Base-by-base conservation (phyloP, 2,797 vertebrate genomes). In the Poeciliopsis turneri region DNA sequence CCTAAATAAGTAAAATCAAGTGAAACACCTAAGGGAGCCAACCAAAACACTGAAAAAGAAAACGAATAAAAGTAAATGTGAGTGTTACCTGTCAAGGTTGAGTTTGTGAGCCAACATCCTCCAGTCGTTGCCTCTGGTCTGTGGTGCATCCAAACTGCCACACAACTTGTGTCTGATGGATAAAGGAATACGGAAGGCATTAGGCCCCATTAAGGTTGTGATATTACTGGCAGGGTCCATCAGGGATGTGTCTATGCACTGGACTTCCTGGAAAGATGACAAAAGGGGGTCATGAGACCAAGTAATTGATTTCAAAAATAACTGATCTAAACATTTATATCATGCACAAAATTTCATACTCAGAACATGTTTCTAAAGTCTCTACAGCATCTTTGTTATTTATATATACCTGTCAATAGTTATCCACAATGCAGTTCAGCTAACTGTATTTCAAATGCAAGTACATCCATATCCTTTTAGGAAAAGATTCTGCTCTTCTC, bases 41-140 rank as follows among this genome's bases (percentile, higher is more conserved):
- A 61, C 76, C 33, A 73, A 80, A 77, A 41, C 64, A 23, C 8
- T 23, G 7, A 25, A 73, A 49, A 70, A 74, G 41, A 61, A 78
- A 43, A 75, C 74, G 51, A 66, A 72, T 33, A 64, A 23, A 41
- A 23, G 20, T 66, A 39, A 57, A 76, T 33, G 0, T 16, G 70
- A 91, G 71, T 75, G 64, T 77, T 74, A 99, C 98, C 98, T 97
- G 96, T 99, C 98, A 92, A 99, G 95, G 92, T 96, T 97, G 28
- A 99, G 96, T 92, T 99, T 99, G 92, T 99, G 98, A 15, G 98
- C 98, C 90, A 99, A 87, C 97, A 99, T 97, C 91, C 98, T 95
- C 98, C 98, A 99, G 95, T 99, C 98, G 0, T 99, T 98, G 64
- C 98, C 98, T 61, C 98, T 93, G 25, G 97, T 99, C 93, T 99